These are phyloP conservation scores for Sisyra nigra DNA, from an alignment of 2,888 invertebrate species.

Conservation along the genomic window DNA sequence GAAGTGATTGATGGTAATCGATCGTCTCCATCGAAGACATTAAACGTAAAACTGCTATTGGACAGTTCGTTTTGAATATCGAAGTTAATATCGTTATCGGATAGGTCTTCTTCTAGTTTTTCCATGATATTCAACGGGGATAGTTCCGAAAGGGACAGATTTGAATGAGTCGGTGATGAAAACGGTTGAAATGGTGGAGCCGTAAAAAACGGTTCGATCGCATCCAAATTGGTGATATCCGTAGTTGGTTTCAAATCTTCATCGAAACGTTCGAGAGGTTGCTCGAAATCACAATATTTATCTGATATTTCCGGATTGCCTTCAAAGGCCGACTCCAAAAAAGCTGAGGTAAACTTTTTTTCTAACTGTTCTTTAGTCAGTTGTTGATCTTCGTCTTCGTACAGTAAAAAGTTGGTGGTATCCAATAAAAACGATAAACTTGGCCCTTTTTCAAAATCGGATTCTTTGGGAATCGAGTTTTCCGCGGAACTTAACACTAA, in stretches of 20 bases:
- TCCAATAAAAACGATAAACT: too few relatives aligned
- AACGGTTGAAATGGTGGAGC: constrained; percentile 14
- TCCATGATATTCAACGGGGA: constrained; percentile 6
- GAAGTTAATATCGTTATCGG: constrained; percentile 4
- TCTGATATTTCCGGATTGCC: neutral
- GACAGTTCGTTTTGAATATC: constrained; percentile 13
- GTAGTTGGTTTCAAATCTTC: neutral
- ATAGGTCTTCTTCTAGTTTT: constrained; percentile 4
- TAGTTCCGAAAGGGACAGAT: constrained; percentile 5
- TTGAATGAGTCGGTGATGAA: constrained; percentile 4
- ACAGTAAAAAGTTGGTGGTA: neutral
- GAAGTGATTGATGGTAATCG: constrained; percentile 7
- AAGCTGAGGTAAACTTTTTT: constrained; percentile 6
- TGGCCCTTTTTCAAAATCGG: too few relatives aligned
- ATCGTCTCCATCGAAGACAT: constrained; percentile 14
- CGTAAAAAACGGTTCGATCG: constrained; percentile 16
- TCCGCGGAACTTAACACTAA: too few relatives aligned
- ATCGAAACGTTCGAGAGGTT: neutral
- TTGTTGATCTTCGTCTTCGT: neutral
- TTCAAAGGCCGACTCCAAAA: constrained; percentile 2
- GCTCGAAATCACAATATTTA: constrained; percentile 2
- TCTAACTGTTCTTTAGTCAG: constrained; percentile 6
- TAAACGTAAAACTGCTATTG: constrained; percentile 18
- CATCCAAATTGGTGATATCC: neutral
- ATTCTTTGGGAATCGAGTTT: too few relatives aligned